phyloP scores from a whole-genome alignment of 2,888 invertebrate genomes.

The Sycophila texana region DNA sequence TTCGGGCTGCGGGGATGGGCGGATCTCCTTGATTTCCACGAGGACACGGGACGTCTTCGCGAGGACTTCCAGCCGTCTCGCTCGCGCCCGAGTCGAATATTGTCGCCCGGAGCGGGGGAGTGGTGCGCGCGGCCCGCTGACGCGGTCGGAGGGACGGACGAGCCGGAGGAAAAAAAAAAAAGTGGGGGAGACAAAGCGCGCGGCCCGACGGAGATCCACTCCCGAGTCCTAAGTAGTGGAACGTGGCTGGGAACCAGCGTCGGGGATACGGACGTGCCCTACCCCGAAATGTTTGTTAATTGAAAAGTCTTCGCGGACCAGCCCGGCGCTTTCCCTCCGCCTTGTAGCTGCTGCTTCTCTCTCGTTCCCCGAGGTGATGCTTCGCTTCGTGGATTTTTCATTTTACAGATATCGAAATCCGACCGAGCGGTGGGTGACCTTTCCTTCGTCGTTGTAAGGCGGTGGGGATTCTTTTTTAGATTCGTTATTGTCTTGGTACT shows the following conservation, averaged over 20 bases:
- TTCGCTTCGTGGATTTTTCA: no score
- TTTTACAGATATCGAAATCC: no score
- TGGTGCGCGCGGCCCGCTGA: constrained; percentile 56
- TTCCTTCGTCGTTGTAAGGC: no score
- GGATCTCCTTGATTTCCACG: constrained; percentile 59
- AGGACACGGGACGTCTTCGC: constrained; percentile 26
- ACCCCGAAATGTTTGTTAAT: constrained; percentile 46
- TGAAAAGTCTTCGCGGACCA: constrained; percentile 40
- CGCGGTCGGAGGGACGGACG: constrained; percentile 29
- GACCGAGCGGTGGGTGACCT: no score
- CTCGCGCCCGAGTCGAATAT: constrained; percentile 48
- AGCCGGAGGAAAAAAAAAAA: constrained; percentile 2
- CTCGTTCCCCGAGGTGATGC: no score
- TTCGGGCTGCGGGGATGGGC: constrained; percentile 16
- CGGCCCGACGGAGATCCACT: not conserved
- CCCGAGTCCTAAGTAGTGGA: constrained; percentile 39
- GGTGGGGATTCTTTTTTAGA: no score
- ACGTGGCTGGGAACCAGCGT: constrained; percentile 33
- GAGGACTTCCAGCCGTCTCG: constrained; percentile 14
- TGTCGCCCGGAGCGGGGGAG: constrained; percentile 61
- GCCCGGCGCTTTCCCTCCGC: not conserved
- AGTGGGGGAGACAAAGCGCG: constrained; percentile 20
- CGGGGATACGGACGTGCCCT: constrained; percentile 11
- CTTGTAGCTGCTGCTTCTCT: not conserved
- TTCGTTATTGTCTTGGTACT: no score